These are phyloP conservation scores for Melipona beecheii DNA, from an alignment of 2,888 invertebrate genomes.

Conservation along the genomic window DNA sequence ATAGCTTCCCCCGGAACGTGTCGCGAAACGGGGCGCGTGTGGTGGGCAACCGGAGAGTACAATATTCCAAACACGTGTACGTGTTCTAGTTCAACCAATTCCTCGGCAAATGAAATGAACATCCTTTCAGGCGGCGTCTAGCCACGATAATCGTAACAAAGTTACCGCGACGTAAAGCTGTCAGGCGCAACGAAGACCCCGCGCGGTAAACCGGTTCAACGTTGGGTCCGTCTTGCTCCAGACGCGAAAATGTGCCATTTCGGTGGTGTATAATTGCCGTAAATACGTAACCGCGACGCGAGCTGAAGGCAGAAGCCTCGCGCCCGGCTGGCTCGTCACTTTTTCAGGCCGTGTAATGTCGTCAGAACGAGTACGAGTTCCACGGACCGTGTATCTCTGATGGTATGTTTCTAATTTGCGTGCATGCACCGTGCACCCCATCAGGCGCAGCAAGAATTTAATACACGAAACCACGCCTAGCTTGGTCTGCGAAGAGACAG, in stretches of 20 bases:
- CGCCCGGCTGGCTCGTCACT: slow-evolving; percentile 41
- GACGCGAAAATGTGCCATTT: slow-evolving; percentile 52
- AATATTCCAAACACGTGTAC: slow-evolving; percentile 22
- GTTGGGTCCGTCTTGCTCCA: neutral
- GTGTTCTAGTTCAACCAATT: slow-evolving; percentile 5
- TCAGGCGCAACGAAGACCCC: slow-evolving; percentile 7
- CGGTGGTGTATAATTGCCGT: slow-evolving; percentile 50
- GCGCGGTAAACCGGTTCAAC: slow-evolving; percentile 16
- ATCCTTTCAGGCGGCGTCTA: slow-evolving; percentile 13
- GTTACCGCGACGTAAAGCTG: slow-evolving; percentile 31
- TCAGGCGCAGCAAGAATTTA: slow-evolving; percentile 75
- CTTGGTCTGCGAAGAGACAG: slow-evolving; percentile 11
- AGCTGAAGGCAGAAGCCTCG: slow-evolving; percentile 24
- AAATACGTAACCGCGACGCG: slow-evolving; percentile 48
- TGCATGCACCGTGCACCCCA: slow-evolving; percentile 59
- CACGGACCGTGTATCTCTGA: slow-evolving; percentile 34
- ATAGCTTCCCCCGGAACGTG: neutral
- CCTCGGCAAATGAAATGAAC: slow-evolving; percentile 26
- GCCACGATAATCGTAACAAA: slow-evolving; percentile 43
- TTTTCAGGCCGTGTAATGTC: slow-evolving; percentile 59
- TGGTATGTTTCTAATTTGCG: slow-evolving; percentile 76
- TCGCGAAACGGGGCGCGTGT: neutral
- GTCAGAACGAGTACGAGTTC: slow-evolving; percentile 38
- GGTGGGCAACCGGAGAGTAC: neutral
- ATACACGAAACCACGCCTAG: slow-evolving; percentile 76